These are phyloP conservation scores for Zonitis immaculata DNA, from an alignment of 2,888 invertebrate genomes.

Conservation along the genomic window DNA sequence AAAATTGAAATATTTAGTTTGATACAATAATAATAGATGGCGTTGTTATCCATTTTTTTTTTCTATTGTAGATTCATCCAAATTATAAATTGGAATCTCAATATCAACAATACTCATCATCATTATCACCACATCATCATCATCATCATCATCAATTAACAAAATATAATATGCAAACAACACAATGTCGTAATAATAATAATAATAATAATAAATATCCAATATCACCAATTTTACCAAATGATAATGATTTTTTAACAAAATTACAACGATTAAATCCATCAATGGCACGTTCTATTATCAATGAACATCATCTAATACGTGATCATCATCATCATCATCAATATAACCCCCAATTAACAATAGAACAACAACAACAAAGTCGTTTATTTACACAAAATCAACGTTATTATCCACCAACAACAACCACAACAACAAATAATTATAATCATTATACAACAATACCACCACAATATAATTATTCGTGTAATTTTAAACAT, in stretches of 20 bases:
- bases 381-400: conserved; percentile 35
- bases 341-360: conserved; percentile 19
- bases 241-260: conserved; percentile 39
- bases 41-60: neutral
- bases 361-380: conserved; percentile 27
- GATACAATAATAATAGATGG: no score
- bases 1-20: no score
- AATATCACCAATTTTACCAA: neutral
- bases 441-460: conserved; percentile 11
- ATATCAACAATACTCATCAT: conserved; percentile 25
- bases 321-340: conserved; percentile 34
- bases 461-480: conserved; percentile 24
- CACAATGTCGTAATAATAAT: conserved; percentile 16
- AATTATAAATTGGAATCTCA: conserved; percentile 38
- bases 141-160: conserved; percentile 19
- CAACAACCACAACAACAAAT: conserved; percentile 20
- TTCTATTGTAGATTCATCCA: conserved; percentile 18
- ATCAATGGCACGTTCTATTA: conserved; percentile 41
- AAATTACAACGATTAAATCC: conserved; percentile 41
- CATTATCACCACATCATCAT: conserved; percentile 22
- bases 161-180: conserved; percentile 29
- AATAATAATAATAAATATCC: no score
- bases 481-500: conserved; percentile 17
- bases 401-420: conserved; percentile 30
- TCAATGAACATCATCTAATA: conserved; percentile 40